Evolutionary conservation across 2,113 vertebrate genomes (phyloP), one percentile per base, ranked within the genome.

Genomic region (Prunella himalayana): DNA sequence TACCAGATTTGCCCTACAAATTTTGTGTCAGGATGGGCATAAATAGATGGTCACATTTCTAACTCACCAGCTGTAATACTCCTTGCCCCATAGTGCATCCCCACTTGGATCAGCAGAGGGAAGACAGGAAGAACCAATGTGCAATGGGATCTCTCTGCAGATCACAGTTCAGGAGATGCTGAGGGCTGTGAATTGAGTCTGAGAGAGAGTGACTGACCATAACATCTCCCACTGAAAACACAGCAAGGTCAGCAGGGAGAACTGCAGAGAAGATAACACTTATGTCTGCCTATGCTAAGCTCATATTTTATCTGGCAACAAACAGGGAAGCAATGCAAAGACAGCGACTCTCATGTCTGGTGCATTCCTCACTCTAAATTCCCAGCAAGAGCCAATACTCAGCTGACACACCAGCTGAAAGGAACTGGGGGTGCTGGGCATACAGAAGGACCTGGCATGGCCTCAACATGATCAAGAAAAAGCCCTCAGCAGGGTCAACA

Each of bases 1-100:
- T 16, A 72, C 21, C 51, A 77, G 45, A 27, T 8, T 27, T 27
- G 66, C 37, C 30, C 37, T 24, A 64, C 6, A 60, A 31, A 72
- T 69, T 25, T 33, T 50, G 30, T 39, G 11, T 37, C 71, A 61
- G 33, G 49, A 28, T 0, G 2, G n/a, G n/a, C 49, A 82, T 37
- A 57, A 51, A 19, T 1, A 86, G 35, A 35, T 28, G 51, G 28
- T 4, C 10, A 25, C 21, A 11, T 8, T 71, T 59, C 21, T n/a
- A 56, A 37, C 47, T 64, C 37, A 54, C 15, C 50, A 78, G 42
- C 56, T 66, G 3, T 3, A 68, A 63, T 0, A 45, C 15, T 31
- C 1, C 0, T 24, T 19, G 16, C 6, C 37, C 27, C 65, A n/a
- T 0, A 11, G 25, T 0, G 0, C 49, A n/a, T 47, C 33, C 27